phyloP scores from a whole-genome alignment of 2,113 vertebrate species.

The Pachypanchax playfairii region DNA sequence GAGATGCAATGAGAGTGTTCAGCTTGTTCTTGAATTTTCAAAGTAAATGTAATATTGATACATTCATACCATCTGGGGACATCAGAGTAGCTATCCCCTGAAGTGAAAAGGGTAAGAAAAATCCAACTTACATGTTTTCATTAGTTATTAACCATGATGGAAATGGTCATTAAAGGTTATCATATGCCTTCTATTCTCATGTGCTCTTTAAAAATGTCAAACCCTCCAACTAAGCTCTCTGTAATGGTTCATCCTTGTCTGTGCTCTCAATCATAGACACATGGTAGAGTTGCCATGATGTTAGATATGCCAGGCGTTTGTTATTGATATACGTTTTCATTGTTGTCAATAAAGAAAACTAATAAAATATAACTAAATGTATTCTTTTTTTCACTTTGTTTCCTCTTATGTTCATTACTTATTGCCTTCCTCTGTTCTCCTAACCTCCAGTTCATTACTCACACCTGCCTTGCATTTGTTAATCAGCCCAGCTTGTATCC shows the following conservation, averaged over 20 bases:
- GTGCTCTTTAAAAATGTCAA: constrained; percentile 2
- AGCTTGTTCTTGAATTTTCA: constrained; percentile 21
- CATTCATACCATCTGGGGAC: constrained; percentile 20
- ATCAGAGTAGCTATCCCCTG: constrained; percentile 7
- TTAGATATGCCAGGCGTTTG: not conserved
- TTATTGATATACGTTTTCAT: no score
- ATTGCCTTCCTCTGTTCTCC: no score
- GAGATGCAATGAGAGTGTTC: constrained; percentile 6
- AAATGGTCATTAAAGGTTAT: not conserved
- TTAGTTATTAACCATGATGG: not conserved
- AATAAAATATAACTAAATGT: no score
- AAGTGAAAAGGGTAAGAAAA: not conserved
- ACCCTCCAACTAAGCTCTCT: not conserved
- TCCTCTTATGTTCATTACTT: no score
- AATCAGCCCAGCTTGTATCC: no score
- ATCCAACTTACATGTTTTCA: not conserved
- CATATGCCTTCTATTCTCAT: not conserved
- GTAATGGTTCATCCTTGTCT: not conserved
- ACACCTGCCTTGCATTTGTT: no score
- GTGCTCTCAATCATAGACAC: not conserved
- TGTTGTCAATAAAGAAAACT: no score
- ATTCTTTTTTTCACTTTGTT: no score
- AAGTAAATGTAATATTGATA: constrained; percentile 51
- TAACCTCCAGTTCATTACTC: no score
- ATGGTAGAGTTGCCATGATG: not conserved